Conservation (phyloP, 1,140 invertebrate genomes). For the Gonioctena quinquepunctata region DNA sequence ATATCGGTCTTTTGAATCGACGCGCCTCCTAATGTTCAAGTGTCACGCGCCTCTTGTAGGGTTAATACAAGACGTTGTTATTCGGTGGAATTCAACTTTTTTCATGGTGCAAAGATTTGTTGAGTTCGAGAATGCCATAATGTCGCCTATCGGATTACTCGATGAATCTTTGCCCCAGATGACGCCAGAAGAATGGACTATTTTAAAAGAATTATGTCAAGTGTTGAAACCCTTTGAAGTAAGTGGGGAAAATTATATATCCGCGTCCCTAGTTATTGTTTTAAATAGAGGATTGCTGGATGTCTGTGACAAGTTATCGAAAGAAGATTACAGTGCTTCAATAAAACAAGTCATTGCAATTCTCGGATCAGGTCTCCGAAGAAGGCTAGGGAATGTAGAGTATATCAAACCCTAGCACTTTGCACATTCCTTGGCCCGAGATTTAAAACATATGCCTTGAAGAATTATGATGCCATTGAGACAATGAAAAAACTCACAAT, state of each 20-base stretch:
- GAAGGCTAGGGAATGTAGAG: conserved; percentile 21
- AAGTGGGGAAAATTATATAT: conserved; percentile 37
- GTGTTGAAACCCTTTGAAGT: conserved; percentile 44
- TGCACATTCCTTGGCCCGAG: conserved; percentile 39
- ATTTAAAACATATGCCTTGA: conserved; percentile 27
- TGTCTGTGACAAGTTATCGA: conserved; percentile 4
- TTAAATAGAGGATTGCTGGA: conserved; percentile 14
- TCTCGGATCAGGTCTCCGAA: conserved; percentile 19
- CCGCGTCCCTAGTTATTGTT: conserved; percentile 37
- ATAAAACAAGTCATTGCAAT: neutral
- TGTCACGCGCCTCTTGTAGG: neutral
- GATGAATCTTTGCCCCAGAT: conserved; percentile 4
- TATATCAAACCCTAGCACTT: conserved; percentile 28
- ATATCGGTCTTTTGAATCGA: too few relatives aligned
- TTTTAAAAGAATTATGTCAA: conserved; percentile 21
- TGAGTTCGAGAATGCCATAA: conserved; percentile 30
- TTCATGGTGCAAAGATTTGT: conserved; percentile 49
- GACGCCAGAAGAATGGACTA: conserved; percentile 27
- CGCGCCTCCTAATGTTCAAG: too few relatives aligned
- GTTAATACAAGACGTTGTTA: conserved; percentile 38
- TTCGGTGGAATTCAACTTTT: conserved; percentile 51
- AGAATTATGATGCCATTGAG: neutral
- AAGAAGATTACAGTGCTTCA: neutral
- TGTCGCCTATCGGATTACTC: conserved; percentile 17
- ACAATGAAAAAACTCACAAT: too few relatives aligned